Evolutionary conservation across 1,140 invertebrate genomes (phyloP).

Genomic region (Brachionus paranguensis): DNA sequence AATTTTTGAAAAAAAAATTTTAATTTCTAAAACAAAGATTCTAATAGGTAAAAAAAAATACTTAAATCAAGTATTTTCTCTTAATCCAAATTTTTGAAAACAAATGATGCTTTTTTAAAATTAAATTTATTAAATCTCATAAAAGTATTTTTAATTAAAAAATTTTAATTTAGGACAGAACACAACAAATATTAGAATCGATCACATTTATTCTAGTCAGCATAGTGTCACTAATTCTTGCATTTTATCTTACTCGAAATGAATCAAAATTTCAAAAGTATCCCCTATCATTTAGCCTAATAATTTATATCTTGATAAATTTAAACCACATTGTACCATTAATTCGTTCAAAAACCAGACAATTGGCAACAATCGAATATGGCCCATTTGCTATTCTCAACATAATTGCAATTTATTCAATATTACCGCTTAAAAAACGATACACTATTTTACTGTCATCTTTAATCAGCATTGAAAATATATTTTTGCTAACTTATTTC

Average conservation of each 20-base stretch:
- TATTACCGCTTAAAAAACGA: background rate
- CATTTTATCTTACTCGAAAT: slow-evolving; percentile 19
- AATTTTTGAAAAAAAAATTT: too few species aligned
- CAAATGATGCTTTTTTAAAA: background rate
- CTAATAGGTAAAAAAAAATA: too few species aligned
- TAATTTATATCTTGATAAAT: slow-evolving; percentile 7
- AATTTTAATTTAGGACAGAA: background rate
- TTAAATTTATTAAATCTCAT: background rate
- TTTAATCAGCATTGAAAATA: slow-evolving; percentile 19
- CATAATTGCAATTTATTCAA: slow-evolving; percentile 21
- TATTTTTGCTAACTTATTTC: background rate
- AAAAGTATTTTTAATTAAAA: background rate
- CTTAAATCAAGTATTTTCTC: too few species aligned
- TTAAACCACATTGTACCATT: slow-evolving; percentile 26
- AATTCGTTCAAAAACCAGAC: slow-evolving; percentile 3
- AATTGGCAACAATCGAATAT: slow-evolving; percentile 10
- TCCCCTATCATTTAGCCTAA: background rate
- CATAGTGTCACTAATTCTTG: background rate
- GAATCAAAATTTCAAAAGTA: background rate
- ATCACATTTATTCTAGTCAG: slow-evolving; percentile 31
- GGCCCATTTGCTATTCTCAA: slow-evolving; percentile 13
- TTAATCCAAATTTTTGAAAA: too few species aligned
- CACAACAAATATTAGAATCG: background rate
- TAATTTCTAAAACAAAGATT: too few species aligned
- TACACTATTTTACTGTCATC: slow-evolving; percentile 7